These are phyloP conservation scores for Torymus texanus DNA, from an alignment of 2,888 invertebrate species.

Conservation along the genomic window DNA sequence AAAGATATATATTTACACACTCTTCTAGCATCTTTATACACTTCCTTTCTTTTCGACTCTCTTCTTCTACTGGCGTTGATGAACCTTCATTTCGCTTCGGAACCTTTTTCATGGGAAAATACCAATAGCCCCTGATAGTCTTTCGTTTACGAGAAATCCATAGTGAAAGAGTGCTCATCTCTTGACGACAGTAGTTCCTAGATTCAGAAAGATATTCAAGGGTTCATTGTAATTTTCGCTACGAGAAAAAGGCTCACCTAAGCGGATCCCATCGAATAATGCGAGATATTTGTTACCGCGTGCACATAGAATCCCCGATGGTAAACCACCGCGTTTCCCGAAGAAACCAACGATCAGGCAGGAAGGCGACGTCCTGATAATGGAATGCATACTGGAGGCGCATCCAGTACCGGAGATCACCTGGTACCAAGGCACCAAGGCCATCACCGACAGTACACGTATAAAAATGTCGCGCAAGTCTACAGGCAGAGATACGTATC, in stretches of 20 bases:
- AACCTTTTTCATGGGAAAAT: conserved; percentile 7
- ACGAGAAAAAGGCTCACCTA: not conserved
- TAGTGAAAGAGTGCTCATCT: too few species aligned
- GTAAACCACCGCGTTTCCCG: conserved; percentile 96
- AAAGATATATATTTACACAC: not conserved
- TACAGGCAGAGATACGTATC: conserved; percentile 92
- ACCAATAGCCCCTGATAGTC: not conserved
- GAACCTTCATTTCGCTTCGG: not conserved
- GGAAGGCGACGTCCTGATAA: conserved; percentile 93
- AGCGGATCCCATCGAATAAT: conserved; percentile 31
- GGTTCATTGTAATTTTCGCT: conserved; percentile 4
- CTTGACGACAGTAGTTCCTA: too few species aligned
- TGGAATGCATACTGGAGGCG: conserved; percentile 97
- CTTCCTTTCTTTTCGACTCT: not conserved
- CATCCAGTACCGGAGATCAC: conserved; percentile 96
- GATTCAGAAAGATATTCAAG: not conserved
- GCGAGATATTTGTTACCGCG: conserved; percentile 18
- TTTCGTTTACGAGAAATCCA: not conserved
- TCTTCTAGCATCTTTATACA: conserved; percentile 7
- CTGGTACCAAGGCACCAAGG: conserved; percentile 94
- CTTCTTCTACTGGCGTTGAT: not conserved
- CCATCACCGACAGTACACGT: conserved; percentile 88
- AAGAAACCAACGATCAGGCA: conserved; percentile 97
- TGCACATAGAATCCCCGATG: conserved; percentile 90
- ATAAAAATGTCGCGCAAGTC: conserved; percentile 94